A percentile compares a stretch with the other conserved stretches of the same genome.
These are phyloP conservation scores for Erythrolamprus reginae DNA, from an alignment of 2,113 vertebrate species.

Conservation along the genomic window DNA sequence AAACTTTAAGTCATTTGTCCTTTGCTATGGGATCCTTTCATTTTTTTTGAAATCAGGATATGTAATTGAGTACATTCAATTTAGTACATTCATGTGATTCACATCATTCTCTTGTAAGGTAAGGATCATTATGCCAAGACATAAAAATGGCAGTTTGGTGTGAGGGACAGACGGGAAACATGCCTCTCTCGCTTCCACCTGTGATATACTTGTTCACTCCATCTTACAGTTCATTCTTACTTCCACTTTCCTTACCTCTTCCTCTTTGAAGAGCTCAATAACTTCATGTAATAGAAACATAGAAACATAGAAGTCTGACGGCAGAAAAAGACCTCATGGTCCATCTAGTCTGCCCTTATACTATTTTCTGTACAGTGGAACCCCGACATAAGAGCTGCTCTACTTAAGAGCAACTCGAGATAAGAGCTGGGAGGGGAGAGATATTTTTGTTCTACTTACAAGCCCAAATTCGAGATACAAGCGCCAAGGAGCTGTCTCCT, in stretches of 20 bases:
- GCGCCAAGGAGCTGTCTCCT: no score
- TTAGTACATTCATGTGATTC: not conserved
- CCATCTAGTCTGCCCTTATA: no score
- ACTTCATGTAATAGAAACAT: not conserved
- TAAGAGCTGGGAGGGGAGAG: no score
- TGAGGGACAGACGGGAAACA: not conserved
- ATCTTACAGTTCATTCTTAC: not conserved
- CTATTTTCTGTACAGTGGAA: no score
- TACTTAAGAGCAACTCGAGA: no score
- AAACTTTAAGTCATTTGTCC: no score
- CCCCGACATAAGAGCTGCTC: no score
- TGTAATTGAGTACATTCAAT: not conserved
- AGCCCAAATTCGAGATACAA: no score
- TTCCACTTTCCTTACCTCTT: not conserved
- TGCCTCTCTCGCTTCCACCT: not conserved
- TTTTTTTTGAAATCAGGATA: not conserved
- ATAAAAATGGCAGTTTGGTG: not conserved
- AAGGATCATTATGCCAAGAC: not conserved
- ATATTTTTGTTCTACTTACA: no score
- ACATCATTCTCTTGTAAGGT: not conserved
- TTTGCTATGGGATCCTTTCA: not conserved
- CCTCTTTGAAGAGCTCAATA: not conserved
- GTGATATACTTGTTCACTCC: not conserved
- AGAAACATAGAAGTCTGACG: no score
- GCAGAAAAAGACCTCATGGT: no score